Percentiles rank a stretch among this genome's conserved stretches.
Evolutionary conservation across 2,113 vertebrate genomes (phyloP).

Genomic region (Bufo bufo): DNA sequence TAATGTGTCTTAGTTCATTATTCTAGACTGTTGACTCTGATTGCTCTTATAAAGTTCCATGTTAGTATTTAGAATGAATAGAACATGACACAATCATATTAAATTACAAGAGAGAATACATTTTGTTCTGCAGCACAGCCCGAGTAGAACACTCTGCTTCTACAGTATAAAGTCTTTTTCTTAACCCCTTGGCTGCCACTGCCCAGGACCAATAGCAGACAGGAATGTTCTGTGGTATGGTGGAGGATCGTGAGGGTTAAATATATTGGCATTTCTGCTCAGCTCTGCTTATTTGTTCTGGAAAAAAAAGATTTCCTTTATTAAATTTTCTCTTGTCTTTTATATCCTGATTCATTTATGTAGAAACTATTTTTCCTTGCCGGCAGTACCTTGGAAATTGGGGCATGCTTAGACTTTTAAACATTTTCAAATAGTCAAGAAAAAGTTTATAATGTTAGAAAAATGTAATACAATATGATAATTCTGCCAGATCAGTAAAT

Average conservation of each 20-base stretch:
- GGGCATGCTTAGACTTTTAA: background rate
- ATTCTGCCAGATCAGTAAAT: background rate
- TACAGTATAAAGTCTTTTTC: background rate
- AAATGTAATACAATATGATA: background rate
- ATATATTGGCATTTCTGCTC: background rate
- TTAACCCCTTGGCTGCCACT: constrained; percentile 9
- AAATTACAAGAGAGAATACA: constrained; percentile 28
- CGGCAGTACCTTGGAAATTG: background rate
- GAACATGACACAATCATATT: constrained; percentile 56
- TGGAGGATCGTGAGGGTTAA: background rate
- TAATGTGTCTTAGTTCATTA: constrained; percentile 49
- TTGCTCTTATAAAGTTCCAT: constrained; percentile 53
- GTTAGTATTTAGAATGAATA: constrained; percentile 53
- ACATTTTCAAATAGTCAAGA: background rate
- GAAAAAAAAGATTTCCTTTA: constrained; percentile 2
- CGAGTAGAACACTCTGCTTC: background rate
- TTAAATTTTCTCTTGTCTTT: constrained; percentile 28
- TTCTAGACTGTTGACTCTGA: constrained; percentile 34
- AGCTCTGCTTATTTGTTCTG: background rate
- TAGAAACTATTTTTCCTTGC: background rate
- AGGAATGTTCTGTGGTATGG: too few species aligned
- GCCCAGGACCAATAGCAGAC: background rate
- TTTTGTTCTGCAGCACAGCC: constrained; percentile 22
- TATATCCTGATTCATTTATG: constrained; percentile 11
- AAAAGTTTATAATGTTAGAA: background rate